Conservation (phyloP, 1,140 invertebrate species). For the Papilio aristodemus region DNA sequence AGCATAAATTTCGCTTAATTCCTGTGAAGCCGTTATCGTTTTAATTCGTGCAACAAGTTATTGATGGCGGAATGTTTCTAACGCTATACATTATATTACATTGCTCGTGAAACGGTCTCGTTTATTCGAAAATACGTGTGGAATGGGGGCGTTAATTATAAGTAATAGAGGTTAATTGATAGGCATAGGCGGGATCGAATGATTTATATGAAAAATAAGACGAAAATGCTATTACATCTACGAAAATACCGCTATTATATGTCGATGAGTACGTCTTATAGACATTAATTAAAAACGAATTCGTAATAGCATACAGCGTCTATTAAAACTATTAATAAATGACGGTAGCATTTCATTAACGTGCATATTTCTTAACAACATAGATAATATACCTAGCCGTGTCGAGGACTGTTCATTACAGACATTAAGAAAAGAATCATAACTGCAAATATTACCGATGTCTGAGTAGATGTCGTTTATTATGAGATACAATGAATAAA, state of each 20-base stretch:
- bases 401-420: too few relatives aligned
- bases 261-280: slow-evolving; percentile 7
- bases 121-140: slow-evolving; percentile 46
- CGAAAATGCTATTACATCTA: slow-evolving; percentile 8
- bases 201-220: slow-evolving; percentile 43
- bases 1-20: slow-evolving; percentile 41
- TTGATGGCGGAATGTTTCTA: slow-evolving; percentile 30
- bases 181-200: slow-evolving; percentile 44
- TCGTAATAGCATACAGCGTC: background rate
- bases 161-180: slow-evolving; percentile 54
- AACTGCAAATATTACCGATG: too few relatives aligned
- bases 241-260: slow-evolving; percentile 14
- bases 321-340: slow-evolving; percentile 17
- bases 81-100: slow-evolving; percentile 24
- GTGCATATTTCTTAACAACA: background rate
- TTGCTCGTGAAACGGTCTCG: slow-evolving; percentile 46
- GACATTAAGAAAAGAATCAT: too few relatives aligned
- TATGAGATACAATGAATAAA: too few relatives aligned
- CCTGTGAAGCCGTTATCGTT: slow-evolving; percentile 27
- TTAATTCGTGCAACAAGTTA: slow-evolving; percentile 32
- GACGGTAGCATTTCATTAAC: slow-evolving; percentile 4
- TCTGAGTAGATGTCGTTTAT: too few relatives aligned
- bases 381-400: too few relatives aligned
- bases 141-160: slow-evolving; percentile 50
- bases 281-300: slow-evolving; percentile 21